Base-by-base conservation (phyloP, 1,140 invertebrate species). In the Trichonephila clavata region DNA sequence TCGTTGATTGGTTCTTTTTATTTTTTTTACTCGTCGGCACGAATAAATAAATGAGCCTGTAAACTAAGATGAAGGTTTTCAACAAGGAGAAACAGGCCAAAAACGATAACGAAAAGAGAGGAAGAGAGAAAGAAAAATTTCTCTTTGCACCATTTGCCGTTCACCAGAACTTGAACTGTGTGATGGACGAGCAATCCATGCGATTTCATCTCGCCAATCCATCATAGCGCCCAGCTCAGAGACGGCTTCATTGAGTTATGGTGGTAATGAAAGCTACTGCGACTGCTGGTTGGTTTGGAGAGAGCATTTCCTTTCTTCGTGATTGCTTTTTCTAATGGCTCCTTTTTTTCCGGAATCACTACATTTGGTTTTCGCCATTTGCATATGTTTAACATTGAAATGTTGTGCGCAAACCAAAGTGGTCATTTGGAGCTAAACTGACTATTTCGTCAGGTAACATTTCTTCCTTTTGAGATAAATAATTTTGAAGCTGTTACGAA, bases 211-310 rank as follows among this genome's bases (percentile, higher is more conserved):
- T 68, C 16, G 1, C 83, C 83, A 57, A 92, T 92, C 90, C 90
- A 92, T 92, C 90, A 92, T 83, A 50, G 20, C 83, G 59, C 10
- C 57, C 21, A 43, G 63, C 63, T 77, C 65, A 65, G 8, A 39
- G 83, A 92, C 83, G 90, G 57, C 90, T 92, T 92, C 90, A 92
- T 92, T 92, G 81, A 92, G 90, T 86, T 92, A 92, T 86, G 57
- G 83, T 61, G 63, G 81, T 86, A 92, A 92, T 92, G 83, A 92
- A 71, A 39, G 90, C 39, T 57, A 65, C 87, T 89, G 65, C 60
- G 3, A 61, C 59, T 24, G 8, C 63, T 88, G 50, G 50, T 13
- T 50, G 50, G 24, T 18, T n/a, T n/a, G 21, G n/a, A 39, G 32
- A 39, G 32, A 20, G 10, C 24, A 10, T 59, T 20, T 59, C n/a